Evolutionary conservation across 2,888 invertebrate genomes (phyloP), one percentile per base, ranked within the genome.

Genomic region (Phortica magna): DNA sequence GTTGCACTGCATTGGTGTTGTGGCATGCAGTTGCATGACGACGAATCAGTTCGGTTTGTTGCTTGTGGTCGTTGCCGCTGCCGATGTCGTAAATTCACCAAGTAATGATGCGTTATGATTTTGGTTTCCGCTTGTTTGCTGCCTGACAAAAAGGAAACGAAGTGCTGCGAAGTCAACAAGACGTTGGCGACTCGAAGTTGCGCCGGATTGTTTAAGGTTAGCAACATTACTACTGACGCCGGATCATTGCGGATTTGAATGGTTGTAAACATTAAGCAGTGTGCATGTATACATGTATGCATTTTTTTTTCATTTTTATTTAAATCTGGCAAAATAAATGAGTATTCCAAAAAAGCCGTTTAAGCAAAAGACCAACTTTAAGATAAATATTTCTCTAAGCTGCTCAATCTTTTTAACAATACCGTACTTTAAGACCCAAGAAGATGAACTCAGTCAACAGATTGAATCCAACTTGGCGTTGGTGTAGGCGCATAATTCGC

Each of bases 31-130:
- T 2, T 12, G 3, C 10, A 12, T 3, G 2, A 14, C 14, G 14
- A 2, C 10, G 48, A 12, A 48, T 48, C 10, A 3, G 14, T 64
- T 5, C 0, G 64, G 10, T 6, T 17, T 22, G 19, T 61, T 17
- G 61, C 0, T 61, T 61, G 53, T 19, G 19, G 19, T 22, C 75
- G 77, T 77, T 76, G 77, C 74, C 76, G 73, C 75, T 75, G 59
- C 59, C 75, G 76, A 67, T 78, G 68, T 82, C 86, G 84, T 89
- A 89, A 89, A 89, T 89, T 89, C 80, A 75, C 81, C 80, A 88
- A 83, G 88, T 88, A 89, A 89, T 89, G 86, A 89, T 82, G 84
- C 88, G 88, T 87, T 88, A 89, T 89, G 89, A 89, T 86, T 86
- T 87, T 82, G 84, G 83, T 84, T 83, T 88, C 84, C 88, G 83